Evolutionary conservation across 1,140 invertebrate genomes (phyloP).

Genomic region (Nymphalis io): DNA sequence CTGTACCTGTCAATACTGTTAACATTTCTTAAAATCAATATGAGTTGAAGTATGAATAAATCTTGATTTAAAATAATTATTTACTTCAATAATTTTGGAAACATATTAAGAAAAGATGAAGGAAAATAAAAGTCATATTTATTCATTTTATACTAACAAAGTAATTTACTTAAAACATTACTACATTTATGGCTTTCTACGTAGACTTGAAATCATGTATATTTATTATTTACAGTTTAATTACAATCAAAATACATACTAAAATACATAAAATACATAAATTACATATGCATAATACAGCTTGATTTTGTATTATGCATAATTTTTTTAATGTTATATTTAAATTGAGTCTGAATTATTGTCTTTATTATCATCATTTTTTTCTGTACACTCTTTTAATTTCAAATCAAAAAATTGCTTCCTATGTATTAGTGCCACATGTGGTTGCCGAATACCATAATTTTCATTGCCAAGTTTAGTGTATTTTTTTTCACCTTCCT

Average conservation of each 20-base stretch:
- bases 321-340: background rate
- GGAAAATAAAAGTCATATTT: background rate
- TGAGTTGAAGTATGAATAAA: too few relatives aligned
- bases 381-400: conserved; percentile 46
- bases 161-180: background rate
- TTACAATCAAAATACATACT: too few relatives aligned
- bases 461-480: conserved; percentile 86
- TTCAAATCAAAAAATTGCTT: conserved; percentile 83
- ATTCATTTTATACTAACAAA: background rate
- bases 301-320: too few relatives aligned
- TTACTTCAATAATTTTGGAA: background rate
- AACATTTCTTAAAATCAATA: too few relatives aligned
- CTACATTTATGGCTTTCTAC: too few relatives aligned
- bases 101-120: background rate
- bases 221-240: too few relatives aligned
- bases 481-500: conserved; percentile 81
- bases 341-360: background rate
- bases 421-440: conserved; percentile 83
- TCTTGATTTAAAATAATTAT: background rate
- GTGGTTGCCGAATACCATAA: conserved; percentile 83
- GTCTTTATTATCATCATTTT: background rate
- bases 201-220: too few relatives aligned
- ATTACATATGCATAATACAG: too few relatives aligned
- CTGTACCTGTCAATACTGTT: too few relatives aligned
- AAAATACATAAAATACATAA: too few relatives aligned